phyloP scores from a whole-genome alignment of 2,113 vertebrate species.

The Myocastor coypus region DNA sequence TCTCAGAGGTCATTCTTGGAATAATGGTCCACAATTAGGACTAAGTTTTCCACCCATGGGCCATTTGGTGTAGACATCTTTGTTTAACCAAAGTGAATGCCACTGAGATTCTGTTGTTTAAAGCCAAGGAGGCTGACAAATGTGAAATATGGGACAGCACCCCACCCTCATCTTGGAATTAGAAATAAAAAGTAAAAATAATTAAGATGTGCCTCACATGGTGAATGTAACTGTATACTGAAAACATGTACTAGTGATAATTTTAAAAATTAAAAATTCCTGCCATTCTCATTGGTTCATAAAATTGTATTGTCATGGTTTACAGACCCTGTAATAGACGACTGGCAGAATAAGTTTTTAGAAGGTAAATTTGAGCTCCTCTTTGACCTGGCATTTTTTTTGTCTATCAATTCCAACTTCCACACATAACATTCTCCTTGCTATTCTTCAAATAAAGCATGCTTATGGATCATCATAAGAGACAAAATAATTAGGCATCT shows the following conservation, averaged over 20 bases:
- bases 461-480: background rate
- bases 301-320: background rate
- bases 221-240: background rate
- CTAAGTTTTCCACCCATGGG: background rate
- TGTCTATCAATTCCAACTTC: background rate
- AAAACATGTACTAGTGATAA: background rate
- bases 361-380: background rate
- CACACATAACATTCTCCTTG: background rate
- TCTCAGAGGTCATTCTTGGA: background rate
- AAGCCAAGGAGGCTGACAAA: background rate
- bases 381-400: background rate
- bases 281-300: background rate
- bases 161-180: background rate
- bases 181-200: background rate
- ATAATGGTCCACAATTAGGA: background rate
- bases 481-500: background rate
- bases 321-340: background rate
- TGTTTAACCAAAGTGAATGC: background rate
- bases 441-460: background rate
- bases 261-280: background rate
- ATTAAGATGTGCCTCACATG: background rate
- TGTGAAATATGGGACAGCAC: background rate
- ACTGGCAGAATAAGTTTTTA: background rate
- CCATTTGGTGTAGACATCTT: background rate
- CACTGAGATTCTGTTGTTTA: background rate